Conservation (phyloP, 2,113 vertebrate species). For the Oxyura jamaicensis region DNA sequence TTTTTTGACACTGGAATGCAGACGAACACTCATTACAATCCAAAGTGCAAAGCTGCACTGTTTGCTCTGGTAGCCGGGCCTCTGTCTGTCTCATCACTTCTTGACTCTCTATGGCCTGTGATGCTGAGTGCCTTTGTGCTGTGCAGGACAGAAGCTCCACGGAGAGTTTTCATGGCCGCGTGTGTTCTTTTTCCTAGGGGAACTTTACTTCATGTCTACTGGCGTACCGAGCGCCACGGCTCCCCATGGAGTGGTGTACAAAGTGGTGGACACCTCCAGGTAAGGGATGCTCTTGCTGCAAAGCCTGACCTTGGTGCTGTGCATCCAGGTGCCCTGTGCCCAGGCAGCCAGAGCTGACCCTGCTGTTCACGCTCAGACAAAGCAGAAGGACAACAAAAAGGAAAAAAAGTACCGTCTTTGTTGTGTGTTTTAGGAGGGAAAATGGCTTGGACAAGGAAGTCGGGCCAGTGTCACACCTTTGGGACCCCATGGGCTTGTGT, state of each 20-base stretch:
- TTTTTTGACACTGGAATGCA: background rate
- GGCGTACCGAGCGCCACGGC: conserved; percentile 86
- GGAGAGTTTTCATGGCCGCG: background rate
- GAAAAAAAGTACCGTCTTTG: background rate
- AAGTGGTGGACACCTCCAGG: conserved; percentile 93
- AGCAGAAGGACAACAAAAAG: background rate
- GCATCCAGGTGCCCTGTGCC: background rate
- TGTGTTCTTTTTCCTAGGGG: conserved; percentile 75
- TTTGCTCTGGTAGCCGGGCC: background rate
- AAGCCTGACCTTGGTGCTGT: background rate
- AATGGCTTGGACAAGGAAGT: background rate
- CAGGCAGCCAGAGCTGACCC: background rate
- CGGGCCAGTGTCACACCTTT: background rate
- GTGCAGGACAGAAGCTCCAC: background rate
- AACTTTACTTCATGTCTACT: conserved; percentile 96
- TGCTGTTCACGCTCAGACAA: background rate
- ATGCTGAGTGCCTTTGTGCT: background rate
- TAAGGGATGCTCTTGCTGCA: conserved; percentile 60
- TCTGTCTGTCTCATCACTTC: background rate
- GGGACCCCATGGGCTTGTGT: background rate
- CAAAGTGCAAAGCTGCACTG: background rate
- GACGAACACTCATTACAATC: background rate
- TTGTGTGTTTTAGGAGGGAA: background rate
- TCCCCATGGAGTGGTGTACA: conserved; percentile 89
- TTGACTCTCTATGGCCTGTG: background rate